Conservation (phyloP, 2,797 vertebrate species). For the Pseudochirops cupreus region DNA sequence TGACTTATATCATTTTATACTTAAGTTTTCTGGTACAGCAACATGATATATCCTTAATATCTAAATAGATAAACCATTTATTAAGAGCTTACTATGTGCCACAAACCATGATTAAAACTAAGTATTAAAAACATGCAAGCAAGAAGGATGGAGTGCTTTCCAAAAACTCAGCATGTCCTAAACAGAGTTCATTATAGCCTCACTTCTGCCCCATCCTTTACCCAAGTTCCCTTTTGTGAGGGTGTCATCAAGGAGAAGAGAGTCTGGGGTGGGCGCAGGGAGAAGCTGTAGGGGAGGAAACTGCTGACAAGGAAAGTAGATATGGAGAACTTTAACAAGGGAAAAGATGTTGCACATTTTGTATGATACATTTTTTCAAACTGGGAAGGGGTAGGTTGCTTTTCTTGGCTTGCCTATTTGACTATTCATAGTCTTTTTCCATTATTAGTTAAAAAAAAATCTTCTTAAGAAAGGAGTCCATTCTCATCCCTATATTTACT, state of each 20-base stretch:
- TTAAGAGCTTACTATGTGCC: not conserved
- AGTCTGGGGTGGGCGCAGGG: no score
- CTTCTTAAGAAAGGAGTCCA: not conserved
- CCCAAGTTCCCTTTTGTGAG: not conserved
- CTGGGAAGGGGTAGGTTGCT: not conserved
- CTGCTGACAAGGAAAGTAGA: not conserved
- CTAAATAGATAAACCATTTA: conserved; percentile 8
- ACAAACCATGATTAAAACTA: not conserved
- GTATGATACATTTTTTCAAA: not conserved
- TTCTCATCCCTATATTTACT: not conserved
- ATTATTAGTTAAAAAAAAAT: not conserved
- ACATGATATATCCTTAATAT: not conserved
- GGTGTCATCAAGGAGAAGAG: not conserved
- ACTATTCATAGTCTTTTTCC: not conserved
- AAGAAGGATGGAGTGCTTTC: not conserved
- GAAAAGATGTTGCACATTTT: not conserved
- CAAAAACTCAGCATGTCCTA: not conserved
- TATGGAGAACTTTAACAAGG: not conserved
- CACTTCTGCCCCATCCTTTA: not conserved
- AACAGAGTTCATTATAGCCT: not conserved
- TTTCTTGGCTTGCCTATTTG: not conserved
- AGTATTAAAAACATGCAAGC: not conserved
- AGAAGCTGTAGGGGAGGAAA: not conserved
- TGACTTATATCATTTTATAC: not conserved
- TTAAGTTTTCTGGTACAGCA: not conserved